Evolutionary conservation across 1,140 invertebrate genomes (phyloP).

Genomic region (Psix sp.): DNA sequence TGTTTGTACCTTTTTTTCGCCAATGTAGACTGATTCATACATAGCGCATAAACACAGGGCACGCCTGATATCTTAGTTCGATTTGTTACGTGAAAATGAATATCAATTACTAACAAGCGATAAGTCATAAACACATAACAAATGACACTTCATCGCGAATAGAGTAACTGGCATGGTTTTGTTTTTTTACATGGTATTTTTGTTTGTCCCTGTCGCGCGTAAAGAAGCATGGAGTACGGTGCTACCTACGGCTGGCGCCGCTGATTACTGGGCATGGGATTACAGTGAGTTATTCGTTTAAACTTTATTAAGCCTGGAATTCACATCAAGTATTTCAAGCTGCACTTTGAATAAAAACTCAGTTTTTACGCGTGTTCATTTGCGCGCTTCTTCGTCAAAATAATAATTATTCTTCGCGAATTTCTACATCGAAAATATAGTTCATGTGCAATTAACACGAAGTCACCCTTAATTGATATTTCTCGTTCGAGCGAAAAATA

Average conservation of each 20-base stretch:
- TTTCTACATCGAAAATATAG: slow-evolving; percentile 19
- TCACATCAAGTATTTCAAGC: slow-evolving; percentile 57
- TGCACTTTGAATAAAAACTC: slow-evolving; percentile 57
- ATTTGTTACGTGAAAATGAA: slow-evolving; percentile 25
- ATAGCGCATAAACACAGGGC: slow-evolving; percentile 54
- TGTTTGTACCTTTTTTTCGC: slow-evolving; percentile 30
- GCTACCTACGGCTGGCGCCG: slow-evolving; percentile 74
- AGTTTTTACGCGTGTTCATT: slow-evolving; percentile 40
- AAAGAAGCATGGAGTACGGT: slow-evolving; percentile 76
- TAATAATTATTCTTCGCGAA: slow-evolving; percentile 33
- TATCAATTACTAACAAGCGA: slow-evolving; percentile 17
- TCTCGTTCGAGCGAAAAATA: slow-evolving; percentile 26
- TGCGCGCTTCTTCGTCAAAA: slow-evolving; percentile 21
- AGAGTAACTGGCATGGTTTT: slow-evolving; percentile 62
- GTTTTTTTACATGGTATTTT: slow-evolving; percentile 63
- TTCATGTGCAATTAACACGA: slow-evolving; percentile 34
- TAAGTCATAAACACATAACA: slow-evolving; percentile 35
- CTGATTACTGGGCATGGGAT: slow-evolving; percentile 74
- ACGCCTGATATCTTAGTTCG: slow-evolving; percentile 48
- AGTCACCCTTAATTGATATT: slow-evolving; percentile 31
- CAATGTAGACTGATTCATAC: slow-evolving; percentile 31
- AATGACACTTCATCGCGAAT: slow-evolving; percentile 47
- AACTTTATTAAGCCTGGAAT: slow-evolving; percentile 62
- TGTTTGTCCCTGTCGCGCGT: slow-evolving; percentile 67
- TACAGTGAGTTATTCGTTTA: slow-evolving; percentile 73